A percentile compares a stretch with the other conserved stretches of the same genome.
These are phyloP conservation scores for Muscina levida DNA, from an alignment of 2,888 invertebrate genomes.

Conservation along the genomic window DNA sequence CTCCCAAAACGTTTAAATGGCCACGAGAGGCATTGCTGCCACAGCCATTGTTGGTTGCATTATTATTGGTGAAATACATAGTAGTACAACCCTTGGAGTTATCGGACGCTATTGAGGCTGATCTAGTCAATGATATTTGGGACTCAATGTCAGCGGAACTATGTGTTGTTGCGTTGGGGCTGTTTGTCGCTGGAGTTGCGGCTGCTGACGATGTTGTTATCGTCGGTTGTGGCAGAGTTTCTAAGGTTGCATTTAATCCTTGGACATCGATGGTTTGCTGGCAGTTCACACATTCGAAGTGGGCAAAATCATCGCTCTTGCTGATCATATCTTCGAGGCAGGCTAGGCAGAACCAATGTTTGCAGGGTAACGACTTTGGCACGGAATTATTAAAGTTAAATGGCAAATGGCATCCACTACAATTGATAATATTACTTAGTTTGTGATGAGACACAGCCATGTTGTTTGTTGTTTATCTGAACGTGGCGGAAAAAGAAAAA, in stretches of 20 bases:
- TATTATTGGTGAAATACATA: conserved; percentile 54
- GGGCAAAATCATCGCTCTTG: conserved; percentile 82
- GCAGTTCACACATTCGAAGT: conserved; percentile 85
- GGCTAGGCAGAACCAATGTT: conserved; percentile 88
- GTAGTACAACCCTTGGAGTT: conserved; percentile 52
- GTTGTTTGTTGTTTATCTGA: conserved; percentile 85
- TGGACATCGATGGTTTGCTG: conserved; percentile 87
- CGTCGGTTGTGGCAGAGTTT: conserved; percentile 26
- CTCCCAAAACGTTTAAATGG: conserved; percentile 32
- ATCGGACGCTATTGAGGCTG: conserved; percentile 54
- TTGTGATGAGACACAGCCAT: conserved; percentile 83
- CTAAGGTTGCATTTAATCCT: conserved; percentile 53
- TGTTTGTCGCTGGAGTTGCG: conserved; percentile 57
- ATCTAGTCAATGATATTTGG: conserved; percentile 39
- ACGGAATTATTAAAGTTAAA: conserved; percentile 87
- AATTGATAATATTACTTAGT: conserved; percentile 87
- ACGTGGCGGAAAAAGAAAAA: conserved; percentile 14
- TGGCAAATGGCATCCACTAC: conserved; percentile 88
- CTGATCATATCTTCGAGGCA: conserved; percentile 85
- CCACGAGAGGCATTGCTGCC: conserved; percentile 33
- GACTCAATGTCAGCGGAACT: conserved; percentile 2
- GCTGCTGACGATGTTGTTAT: conserved; percentile 47
- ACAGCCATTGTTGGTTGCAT: conserved; percentile 36
- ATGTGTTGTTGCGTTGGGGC: neutral
- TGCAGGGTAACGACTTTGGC: conserved; percentile 87